A percentile compares a stretch with the other conserved stretches of the same genome.
Evolutionary conservation across 2,888 invertebrate species (phyloP).

Genomic region (Ellobium chinense): DNA sequence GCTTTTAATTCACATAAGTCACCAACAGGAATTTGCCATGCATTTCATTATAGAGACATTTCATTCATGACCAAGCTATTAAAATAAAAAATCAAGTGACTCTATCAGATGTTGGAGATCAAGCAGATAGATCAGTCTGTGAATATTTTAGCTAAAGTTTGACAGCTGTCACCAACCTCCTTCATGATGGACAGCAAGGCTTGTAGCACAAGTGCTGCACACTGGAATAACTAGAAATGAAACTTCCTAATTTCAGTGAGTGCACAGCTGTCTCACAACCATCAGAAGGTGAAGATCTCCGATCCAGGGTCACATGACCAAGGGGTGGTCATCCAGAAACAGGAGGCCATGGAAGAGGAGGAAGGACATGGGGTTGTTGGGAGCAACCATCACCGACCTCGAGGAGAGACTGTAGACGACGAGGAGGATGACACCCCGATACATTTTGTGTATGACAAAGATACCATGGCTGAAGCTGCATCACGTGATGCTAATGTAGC

Average conservation of each 20-base stretch:
- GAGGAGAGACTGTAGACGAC: conserved; percentile 10
- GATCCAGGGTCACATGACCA: conserved; percentile 24
- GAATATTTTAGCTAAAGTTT: too few species aligned
- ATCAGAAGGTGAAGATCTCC: conserved; percentile 21
- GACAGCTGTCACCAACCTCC: too few species aligned
- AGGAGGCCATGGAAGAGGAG: conserved; percentile 27
- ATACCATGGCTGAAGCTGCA: conserved; percentile 33
- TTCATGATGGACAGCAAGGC: too few species aligned
- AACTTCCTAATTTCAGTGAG: conserved; percentile 28
- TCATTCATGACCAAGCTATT: too few species aligned
- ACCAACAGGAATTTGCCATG: too few species aligned
- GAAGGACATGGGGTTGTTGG: neutral
- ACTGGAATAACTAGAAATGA: too few species aligned
- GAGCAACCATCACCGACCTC: neutral
- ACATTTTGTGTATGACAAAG: conserved; percentile 47
- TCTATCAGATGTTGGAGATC: too few species aligned
- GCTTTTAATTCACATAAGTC: too few species aligned
- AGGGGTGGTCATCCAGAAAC: conserved; percentile 22
- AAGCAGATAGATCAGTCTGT: too few species aligned
- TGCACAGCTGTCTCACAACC: conserved; percentile 15
- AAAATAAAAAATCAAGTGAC: too few species aligned
- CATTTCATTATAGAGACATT: too few species aligned
- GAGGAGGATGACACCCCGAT: conserved; percentile 40
- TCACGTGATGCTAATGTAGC: conserved; percentile 39
- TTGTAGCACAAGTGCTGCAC: too few species aligned